Conservation (phyloP, 1,140 invertebrate species). For the Euglossa dilemma region DNA sequence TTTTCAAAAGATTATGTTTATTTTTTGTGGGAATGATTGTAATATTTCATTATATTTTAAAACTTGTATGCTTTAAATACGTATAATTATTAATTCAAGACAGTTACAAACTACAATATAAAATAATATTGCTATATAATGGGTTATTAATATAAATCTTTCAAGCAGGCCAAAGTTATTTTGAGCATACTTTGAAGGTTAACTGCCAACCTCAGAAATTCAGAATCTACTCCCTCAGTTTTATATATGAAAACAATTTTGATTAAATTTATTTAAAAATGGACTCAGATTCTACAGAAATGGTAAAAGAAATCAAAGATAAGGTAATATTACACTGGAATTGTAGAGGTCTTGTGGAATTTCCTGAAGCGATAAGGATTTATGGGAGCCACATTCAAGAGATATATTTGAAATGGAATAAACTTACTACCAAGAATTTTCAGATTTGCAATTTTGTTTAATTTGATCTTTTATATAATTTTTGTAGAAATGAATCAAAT, state of each 20-base stretch:
- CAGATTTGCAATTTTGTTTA: constrained; percentile 2
- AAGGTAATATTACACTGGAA: constrained; percentile 77
- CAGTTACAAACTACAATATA: neutral
- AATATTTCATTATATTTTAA: neutral
- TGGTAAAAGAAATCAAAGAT: constrained; percentile 70
- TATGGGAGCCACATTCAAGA: constrained; percentile 69
- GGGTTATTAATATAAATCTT: constrained; percentile 62
- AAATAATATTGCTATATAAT: constrained; percentile 12
- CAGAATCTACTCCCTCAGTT: constrained; percentile 24
- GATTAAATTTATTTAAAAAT: constrained; percentile 61
- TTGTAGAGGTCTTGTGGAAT: constrained; percentile 68
- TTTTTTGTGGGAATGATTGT: neutral
- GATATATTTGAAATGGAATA: constrained; percentile 77
- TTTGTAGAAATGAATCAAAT: constrained; percentile 68
- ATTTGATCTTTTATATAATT: constrained; percentile 14
- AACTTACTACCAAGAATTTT: constrained; percentile 56
- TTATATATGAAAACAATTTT: constrained; percentile 10
- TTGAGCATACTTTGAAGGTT: constrained; percentile 41
- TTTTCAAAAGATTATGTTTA: neutral
- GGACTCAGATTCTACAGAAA: constrained; percentile 64
- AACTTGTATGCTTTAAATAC: neutral
- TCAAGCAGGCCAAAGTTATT: constrained; percentile 57
- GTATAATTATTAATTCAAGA: neutral
- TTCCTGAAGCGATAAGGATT: constrained; percentile 69
- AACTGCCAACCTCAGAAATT: constrained; percentile 34